Evolutionary conservation across 2,797 vertebrate genomes (phyloP), one percentile per base, ranked within the genome.

Genomic region (Etheostoma nigrum): DNA sequence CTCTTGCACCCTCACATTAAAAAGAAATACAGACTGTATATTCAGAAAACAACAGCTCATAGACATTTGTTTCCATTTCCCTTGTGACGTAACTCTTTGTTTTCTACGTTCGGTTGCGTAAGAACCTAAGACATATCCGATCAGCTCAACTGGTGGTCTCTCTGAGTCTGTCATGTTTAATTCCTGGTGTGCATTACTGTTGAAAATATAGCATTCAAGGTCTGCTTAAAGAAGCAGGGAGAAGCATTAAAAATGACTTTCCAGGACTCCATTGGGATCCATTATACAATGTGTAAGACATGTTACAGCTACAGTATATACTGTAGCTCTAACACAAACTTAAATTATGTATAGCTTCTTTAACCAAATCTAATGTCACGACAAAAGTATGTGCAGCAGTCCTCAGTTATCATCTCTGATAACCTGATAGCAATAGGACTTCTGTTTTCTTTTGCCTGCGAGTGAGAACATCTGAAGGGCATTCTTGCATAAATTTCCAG

Each of bases 401-500:
- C 40, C 33, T 74, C 36, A 59, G 77, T 9, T 60, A 63, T 25
- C 12, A 47, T 72, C 36, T 8, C 42, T 19, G 23, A 69, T 72
- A 73, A 67, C 69, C 69, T 53, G 25, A 53, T 67, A 75, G 68
- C 62, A 78, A 30, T 19, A 65, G 53, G 4, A 78, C 59, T 81
- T 59, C 63, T 62, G 15, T 83, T 72, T 67, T 53, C 7, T 1
- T 69, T 68, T 51, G 12, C 53, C 42, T 30, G 19, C 57, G 25
- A 67, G 47, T 67, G 67, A 72, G 54, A 72, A 63, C 54, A 67
- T 52, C n/a, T 55, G 73, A 89, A 89, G 86, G 84, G 89, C 84
- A 70, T 57, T 51, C 44, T 71, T 74, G 76, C 78, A 87, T 80
- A 79, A 61, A 91, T 86, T 81, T 52, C 54, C 76, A 21, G 21